phyloP scores from a whole-genome alignment of 1,140 invertebrate genomes.

The Drosophila seguyi region DNA sequence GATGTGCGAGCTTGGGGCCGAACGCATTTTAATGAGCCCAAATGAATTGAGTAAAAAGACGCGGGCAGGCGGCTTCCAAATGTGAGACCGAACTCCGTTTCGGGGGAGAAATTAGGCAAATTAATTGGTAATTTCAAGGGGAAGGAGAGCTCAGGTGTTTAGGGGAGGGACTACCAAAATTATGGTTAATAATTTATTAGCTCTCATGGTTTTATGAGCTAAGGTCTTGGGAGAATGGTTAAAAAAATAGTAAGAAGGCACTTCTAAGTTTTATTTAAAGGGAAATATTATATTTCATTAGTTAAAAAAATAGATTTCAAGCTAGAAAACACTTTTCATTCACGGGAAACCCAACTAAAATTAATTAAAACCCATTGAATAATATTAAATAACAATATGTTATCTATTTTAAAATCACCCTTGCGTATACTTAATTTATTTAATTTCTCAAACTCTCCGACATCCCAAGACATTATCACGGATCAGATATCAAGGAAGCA shows the following conservation, averaged over 20 bases:
- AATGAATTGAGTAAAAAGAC: conserved; percentile 36
- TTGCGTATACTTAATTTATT: neutral
- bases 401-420: no score
- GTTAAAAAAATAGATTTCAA: neutral
- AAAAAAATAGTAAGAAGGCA: neutral
- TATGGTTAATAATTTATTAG: conserved; percentile 18
- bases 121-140: conserved; percentile 43
- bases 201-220: neutral
- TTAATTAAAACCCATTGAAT: neutral
- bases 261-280: no score
- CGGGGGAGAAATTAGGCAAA: conserved; percentile 36
- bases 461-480: neutral
- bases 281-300: neutral
- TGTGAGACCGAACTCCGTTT: conserved; percentile 19
- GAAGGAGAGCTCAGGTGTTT: conserved; percentile 27
- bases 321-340: no score
- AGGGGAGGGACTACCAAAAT: conserved; percentile 12
- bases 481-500: conserved; percentile 18
- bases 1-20: conserved; percentile 73
- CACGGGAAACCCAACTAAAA: no score
- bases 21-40: conserved; percentile 74
- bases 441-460: neutral
- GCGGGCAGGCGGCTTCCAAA: conserved; percentile 22
- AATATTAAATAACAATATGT: neutral
- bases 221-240: neutral